Conservation (phyloP, 2,888 invertebrate species). For the Furcula furcula region DNA sequence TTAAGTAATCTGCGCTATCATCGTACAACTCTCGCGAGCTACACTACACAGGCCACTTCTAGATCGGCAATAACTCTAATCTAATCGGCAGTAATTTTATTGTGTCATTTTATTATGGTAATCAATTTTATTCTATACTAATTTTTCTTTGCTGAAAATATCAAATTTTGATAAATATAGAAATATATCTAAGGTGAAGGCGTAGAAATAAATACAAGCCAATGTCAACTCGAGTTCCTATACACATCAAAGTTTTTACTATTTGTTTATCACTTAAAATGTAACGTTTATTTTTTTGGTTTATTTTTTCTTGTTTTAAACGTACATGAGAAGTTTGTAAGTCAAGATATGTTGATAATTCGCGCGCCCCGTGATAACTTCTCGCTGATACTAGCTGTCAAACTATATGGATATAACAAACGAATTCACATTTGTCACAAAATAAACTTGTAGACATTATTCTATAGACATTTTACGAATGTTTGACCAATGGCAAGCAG, state of each 20-base stretch:
- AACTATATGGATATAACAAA: constrained; percentile 4
- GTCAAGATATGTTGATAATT: constrained; percentile 18
- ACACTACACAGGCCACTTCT: too few relatives aligned
- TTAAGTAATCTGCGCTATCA: too few relatives aligned
- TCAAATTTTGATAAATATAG: too few relatives aligned
- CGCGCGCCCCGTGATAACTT: constrained; percentile 23
- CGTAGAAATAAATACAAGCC: constrained; percentile 6
- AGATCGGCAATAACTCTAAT: too few relatives aligned
- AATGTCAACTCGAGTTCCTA: constrained; percentile 21
- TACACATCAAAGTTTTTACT: constrained; percentile 1
- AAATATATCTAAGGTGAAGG: too few relatives aligned
- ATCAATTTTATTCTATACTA: too few relatives aligned
- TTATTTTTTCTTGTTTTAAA: not conserved
- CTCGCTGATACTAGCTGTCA: constrained; percentile 1
- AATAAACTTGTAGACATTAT: constrained; percentile 1
- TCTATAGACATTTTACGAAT: too few relatives aligned
- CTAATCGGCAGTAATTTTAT: too few relatives aligned
- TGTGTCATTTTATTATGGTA: too few relatives aligned
- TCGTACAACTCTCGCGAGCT: too few relatives aligned
- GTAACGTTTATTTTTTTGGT: not conserved
- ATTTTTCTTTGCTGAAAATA: too few relatives aligned
- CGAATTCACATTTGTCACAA: constrained; percentile 13
- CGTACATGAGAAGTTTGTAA: not conserved
- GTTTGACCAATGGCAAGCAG: too few relatives aligned
- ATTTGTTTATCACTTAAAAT: not conserved